Base-by-base conservation (phyloP, 2,113 vertebrate genomes). In the Canis aureus region DNA sequence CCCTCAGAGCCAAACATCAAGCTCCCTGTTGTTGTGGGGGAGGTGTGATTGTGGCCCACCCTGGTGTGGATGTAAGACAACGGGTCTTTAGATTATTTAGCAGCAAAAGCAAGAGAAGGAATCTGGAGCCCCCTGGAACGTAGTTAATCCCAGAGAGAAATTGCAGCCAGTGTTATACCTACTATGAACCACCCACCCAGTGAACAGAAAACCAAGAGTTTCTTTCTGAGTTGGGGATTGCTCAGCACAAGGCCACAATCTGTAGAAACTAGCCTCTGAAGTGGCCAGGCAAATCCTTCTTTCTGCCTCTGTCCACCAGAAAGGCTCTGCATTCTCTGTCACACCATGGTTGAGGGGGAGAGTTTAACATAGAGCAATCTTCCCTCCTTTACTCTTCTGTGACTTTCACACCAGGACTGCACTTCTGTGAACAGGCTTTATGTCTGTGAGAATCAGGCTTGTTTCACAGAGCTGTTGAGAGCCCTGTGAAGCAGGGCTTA, bases 241-340 rank as follows among this genome's bases (percentile, higher is more conserved):
- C 81, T 74, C 67, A 1, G 53, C 64, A 69, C 20, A 81, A 92
- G 13, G 95, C 35, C 74, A 97, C 96, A 83, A n/a, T 22, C n/a
- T 25, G 53, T 38, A 95, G 95, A 97, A 94, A 97, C 82, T 90
- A 97, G 98, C 98, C 98, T 98, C 86, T 92, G 97, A 60, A 0
- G 25, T 0, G 82, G 94, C 84, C 25, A 93, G 90, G 43, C 69
- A 88, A 93, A 95, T 82, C 76, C 80, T 89, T 87, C 57, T 84
- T 82, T 51, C 55, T 53, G 94, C 92, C 94, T 93, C 69, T 12
- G 22, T 64, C 79, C 1, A 20, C 32, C 53, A 66, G 29, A 76
- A 97, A 97, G 89, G 78, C 91, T 86, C 23, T 43, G 95, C 81
- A 11, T 57, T 78, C 86, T 96, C 89, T 69, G 51, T 29, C 91